phyloP scores from a whole-genome alignment of 2,888 invertebrate genomes.

The Drosophila basisetae region DNA sequence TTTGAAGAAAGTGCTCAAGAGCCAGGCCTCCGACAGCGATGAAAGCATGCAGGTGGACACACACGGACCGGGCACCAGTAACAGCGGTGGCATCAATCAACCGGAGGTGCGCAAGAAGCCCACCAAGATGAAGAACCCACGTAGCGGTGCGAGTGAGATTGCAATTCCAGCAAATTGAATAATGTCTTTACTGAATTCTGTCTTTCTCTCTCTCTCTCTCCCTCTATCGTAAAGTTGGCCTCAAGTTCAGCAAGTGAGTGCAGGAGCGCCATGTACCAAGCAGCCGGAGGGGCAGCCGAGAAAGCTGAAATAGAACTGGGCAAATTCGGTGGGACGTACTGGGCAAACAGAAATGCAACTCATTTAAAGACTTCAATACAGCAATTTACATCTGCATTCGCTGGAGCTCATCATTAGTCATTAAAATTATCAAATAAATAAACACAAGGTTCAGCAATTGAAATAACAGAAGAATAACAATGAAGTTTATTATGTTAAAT shows the following conservation, averaged over 20 bases:
- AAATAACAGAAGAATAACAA: constrained; percentile 13
- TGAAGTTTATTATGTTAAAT: constrained; percentile 28
- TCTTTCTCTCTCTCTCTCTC: background rate
- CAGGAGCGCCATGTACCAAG: constrained; percentile 33
- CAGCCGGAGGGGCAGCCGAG: constrained; percentile 17
- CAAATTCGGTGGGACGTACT: constrained; percentile 10
- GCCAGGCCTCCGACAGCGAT: constrained; percentile 92
- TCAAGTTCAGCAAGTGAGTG: constrained; percentile 75
- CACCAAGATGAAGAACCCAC: constrained; percentile 82
- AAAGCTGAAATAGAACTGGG: constrained; percentile 4
- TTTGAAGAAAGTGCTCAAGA: constrained; percentile 95
- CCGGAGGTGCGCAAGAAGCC: constrained; percentile 84
- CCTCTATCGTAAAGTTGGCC: constrained; percentile 49
- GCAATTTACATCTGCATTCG: constrained; percentile 22
- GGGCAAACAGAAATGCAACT: constrained; percentile 22
- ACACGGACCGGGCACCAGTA: constrained; percentile 87
- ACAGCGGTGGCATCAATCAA: constrained; percentile 59
- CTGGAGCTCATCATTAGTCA: constrained; percentile 42
- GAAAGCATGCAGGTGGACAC: constrained; percentile 93
- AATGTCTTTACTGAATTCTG: background rate
- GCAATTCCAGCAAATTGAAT: background rate
- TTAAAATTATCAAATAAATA: constrained; percentile 37
- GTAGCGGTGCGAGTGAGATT: constrained; percentile 72
- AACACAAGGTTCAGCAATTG: constrained; percentile 28
- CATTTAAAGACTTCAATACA: constrained; percentile 28